Evolutionary conservation across 2,888 invertebrate species (phyloP), one percentile per base, ranked within the genome.

Genomic region (Stenodera caucasica): DNA sequence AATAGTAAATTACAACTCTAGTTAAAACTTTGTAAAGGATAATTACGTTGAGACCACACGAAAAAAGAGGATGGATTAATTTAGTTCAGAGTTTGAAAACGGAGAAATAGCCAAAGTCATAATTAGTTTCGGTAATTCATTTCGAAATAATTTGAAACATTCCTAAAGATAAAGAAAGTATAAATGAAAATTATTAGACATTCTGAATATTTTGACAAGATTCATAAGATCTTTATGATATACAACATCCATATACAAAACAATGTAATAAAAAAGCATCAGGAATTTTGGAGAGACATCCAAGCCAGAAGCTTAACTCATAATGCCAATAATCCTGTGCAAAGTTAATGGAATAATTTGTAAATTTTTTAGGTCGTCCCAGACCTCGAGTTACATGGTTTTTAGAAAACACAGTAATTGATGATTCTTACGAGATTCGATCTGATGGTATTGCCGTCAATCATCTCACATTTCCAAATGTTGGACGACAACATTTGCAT

Each of bases 381-480:
- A 82, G 87, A 66, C 93, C 94, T 6, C 84, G 87, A 67, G 88
- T 94, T 64, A 90, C 88, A 67, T 94, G 94, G 94, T 94, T 89
- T 81, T 84, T 92, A 71, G 93, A 93, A 78, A 92, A 92, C 79
- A 86, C 86, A 29, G 88, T 93, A 73, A 90, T 93, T 76, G 93
- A 93, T 80, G 92, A 92, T 77, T 90, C 91, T 26, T 92, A 84
- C 80, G 90, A 91, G 76, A 86, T 85, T 79, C 84, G 85, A 49
- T 76, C 81, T 29, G 89, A 90, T 69, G 90, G 88, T 35, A 82
- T 88, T 67, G 90, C 91, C 56, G 86, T 90, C 75, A 94, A 94
- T 83, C 89, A 89, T 71, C 84, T 94, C 72, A 87, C 87, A 65
- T 92, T 91, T 77, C 90, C 90, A 60, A 90, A 88, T 77, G 87